Evolutionary conservation across 2,888 invertebrate species (phyloP), one percentile per base, ranked within the genome.

Genomic region (Ormyrus thymus): DNA sequence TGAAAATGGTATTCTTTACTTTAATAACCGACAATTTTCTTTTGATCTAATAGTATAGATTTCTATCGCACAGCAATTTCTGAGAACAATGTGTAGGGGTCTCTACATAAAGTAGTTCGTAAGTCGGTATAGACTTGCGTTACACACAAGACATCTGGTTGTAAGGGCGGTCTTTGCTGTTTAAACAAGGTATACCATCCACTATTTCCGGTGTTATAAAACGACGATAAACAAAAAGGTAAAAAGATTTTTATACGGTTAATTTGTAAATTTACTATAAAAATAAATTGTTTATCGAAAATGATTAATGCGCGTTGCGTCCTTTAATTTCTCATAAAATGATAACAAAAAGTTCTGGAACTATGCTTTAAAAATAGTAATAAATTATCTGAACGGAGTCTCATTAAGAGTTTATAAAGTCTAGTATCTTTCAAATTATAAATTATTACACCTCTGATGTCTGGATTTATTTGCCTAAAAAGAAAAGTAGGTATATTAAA

Each of bases 141-240:
- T 62, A 55, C 64, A 43, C 51, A 11, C 51, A 48, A 9, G 55
- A 48, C 45, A n/a, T 43, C 45, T 64, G 53, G 55, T 10, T 46
- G 11, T 29, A 13, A 72, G 43, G 62, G 8, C 50, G 45, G 46
- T 64, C 55, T 62, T 62, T 62, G 64, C 72, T 55, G 72, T 72
- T 64, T 62, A 73, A 64, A 64, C 48, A 64, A 73, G 56, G n/a
- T 15, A 11, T 64, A 56, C 48, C 46, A 4, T 51, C 7, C 29
- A 29, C 48, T 73, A 73, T 72, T 62, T 62, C 62, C 71, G 13
- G n/a, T 64, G 48, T 64, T 56, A 48, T 15, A 53, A 11, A 45
- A 46, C 29, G 10, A 6, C 5, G 8, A 29, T 29, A 3, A 29
- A 1, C 29, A 29, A 29, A 29, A 29, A 29, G 29, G 29, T 29